These are phyloP conservation scores for Temnothorax rugatulus DNA, from an alignment of 2,888 invertebrate species.

Conservation along the genomic window DNA sequence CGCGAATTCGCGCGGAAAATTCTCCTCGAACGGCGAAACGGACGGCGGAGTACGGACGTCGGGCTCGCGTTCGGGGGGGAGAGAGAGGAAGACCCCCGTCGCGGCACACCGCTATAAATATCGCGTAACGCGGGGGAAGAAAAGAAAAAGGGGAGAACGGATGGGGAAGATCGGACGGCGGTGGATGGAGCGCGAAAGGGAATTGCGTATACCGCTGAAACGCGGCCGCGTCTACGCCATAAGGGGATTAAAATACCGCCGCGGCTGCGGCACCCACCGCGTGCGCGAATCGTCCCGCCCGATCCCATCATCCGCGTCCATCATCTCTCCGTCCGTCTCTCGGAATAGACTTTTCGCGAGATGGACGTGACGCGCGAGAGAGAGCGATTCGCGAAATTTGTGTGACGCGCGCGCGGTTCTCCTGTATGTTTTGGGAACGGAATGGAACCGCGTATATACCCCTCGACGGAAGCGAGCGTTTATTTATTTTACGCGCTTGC, in stretches of 20 bases:
- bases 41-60: neutral
- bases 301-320: neutral
- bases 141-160: neutral
- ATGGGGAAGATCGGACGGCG: neutral
- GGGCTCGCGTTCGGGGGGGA: neutral
- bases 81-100: neutral
- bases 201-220: neutral
- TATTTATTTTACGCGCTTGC: too few relatives aligned
- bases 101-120: neutral
- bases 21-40: neutral
- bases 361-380: neutral
- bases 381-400: too few relatives aligned
- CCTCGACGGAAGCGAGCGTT: neutral
- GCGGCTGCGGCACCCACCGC: neutral
- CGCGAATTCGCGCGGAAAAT: neutral
- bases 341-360: slow-evolving; percentile 23
- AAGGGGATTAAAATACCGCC: slow-evolving; percentile 12
- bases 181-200: neutral
- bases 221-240: slow-evolving; percentile 10
- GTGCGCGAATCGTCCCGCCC: neutral
- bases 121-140: slow-evolving; percentile 5
- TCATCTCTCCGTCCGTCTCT: neutral
- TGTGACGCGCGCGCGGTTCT: neutral
- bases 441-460: neutral
- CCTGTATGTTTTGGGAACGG: neutral